Base-by-base conservation (phyloP, 2,797 vertebrate species). In the Sarcoramphus papa region DNA sequence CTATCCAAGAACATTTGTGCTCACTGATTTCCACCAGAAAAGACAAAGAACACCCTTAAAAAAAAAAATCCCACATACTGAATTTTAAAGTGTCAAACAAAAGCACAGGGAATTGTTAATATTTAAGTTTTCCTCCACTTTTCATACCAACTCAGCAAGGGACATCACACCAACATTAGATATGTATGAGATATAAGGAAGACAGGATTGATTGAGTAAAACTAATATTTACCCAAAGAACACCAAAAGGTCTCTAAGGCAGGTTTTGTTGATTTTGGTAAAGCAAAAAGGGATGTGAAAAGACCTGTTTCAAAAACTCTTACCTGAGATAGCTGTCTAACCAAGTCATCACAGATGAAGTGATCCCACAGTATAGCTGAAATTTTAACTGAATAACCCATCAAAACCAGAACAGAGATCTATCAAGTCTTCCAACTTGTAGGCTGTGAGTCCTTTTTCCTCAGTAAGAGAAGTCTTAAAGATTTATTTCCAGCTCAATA, bases 171-270 rank as follows among this genome's bases (percentile, higher is more conserved):
- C 65, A 90, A 25, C 5, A 51, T 37, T 3, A 60, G 20, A 31
- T 20, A 14, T 3, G 2, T 6, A 25, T 14, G 43, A 72, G 43
- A 31, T 3, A 43, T 1, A 51, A 12, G 31, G n/a, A 86, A 48
- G 50, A 33, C 0, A 9, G 18, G 35, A 63, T 10, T 19, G 30
- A 63, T 1, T 37, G 7, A 41, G 9, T 5, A 27, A 60, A 85
- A 48, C 3, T 8, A 27, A 0, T 41, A 53, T 22, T 88, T 24
- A 93, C 31, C 22, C 35, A n/a, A 77, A 78, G 31, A 91, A 59
- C 40, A n/a, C 8, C 28, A 45, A 41, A 62, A 68, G 31, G 35
- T 13, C 28, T 77, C 19, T 35, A 57, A 53, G 37, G 37, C 10
- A 53, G 40, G 21, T 41, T 84, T 37, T 23, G 22, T 8, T 48